Base-by-base conservation (phyloP, 2,113 vertebrate genomes). In the Pandion haliaetus region DNA sequence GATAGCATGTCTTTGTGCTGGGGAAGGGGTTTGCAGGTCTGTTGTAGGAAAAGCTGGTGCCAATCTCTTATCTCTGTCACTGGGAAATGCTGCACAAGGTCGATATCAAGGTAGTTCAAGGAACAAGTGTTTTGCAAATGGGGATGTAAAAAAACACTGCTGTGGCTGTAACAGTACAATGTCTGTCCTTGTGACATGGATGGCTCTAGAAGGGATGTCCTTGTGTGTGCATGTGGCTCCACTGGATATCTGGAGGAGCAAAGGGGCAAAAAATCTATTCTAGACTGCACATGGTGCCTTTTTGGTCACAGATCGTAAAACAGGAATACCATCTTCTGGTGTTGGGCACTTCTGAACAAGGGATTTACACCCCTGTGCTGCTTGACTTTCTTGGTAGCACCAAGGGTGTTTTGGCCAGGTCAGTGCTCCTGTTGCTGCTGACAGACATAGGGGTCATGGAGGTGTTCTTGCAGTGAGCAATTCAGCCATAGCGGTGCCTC, bases 171-270 rank as follows among this genome's bases (percentile, higher is more conserved):
- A 45, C 3, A 2, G 29, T 79, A 31, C 7, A 3, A 50, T 12
- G 1, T 57, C 52, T 70, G 24, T 80, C 54, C 3, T 4, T 80
- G 73, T 90, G 74, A 77, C 12, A 7, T 8, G 8, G 49, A 40
- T 81, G 63, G 24, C 17, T 76, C 29, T 62, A 34, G 29, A 38
- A 65, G 54, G 16, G 67, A 67, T 47, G 29, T 62, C 19, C 21
- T 36, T 2, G 1, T 72, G 14, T 1, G 0, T 25, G 4, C 17
- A 17, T 77, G 32, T 67, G 38, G 5, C 7, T 89, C 38, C 14
- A 8, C 0, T 73, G 8, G 17, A 9, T 52, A 52, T 42, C 17
- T 52, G 26, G 32, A 91, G 45, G 25, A 70, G 13, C 18, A 73
- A 92, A 82, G 24, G 23, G 17, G 16, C 4, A 49, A 63, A 52